phyloP scores from a whole-genome alignment of 2,113 vertebrate species.

The Petrocephalus microphthalmus region DNA sequence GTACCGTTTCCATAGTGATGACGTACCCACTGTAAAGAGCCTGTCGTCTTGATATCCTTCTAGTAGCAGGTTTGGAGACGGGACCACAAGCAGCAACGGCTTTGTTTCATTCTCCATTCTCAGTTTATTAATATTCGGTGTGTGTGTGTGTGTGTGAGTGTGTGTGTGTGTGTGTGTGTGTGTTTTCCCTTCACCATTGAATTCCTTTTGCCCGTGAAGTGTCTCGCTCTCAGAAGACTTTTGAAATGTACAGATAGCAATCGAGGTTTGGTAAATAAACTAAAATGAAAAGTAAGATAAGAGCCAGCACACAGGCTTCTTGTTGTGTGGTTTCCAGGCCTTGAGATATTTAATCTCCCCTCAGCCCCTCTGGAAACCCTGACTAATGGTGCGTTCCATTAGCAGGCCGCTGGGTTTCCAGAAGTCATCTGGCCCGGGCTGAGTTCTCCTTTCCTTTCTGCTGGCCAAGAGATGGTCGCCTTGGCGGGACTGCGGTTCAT shows the following conservation, averaged over 20 bases:
- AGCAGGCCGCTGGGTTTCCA: neutral
- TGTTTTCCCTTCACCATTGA: neutral
- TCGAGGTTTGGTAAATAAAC: slow-evolving; percentile 7
- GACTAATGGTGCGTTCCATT: neutral
- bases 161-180: no score
- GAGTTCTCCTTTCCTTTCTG: neutral
- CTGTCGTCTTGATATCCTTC: slow-evolving; percentile 1
- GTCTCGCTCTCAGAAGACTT: neutral
- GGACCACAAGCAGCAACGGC: neutral
- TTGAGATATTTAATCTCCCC: neutral
- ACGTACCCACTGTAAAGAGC: neutral
- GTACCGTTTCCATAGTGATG: slow-evolving; percentile 23
- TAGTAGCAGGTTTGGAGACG: neutral
- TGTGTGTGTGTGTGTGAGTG: neutral
- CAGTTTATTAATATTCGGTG: neutral
- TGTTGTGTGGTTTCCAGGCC: neutral
- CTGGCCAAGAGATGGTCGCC: neutral
- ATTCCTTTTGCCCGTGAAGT: neutral
- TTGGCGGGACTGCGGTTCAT: neutral
- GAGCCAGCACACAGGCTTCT: neutral
- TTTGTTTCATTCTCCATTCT: slow-evolving; percentile 5
- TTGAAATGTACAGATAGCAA: neutral
- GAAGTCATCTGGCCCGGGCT: neutral
- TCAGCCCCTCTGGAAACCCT: neutral
- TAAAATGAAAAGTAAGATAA: neutral